Conservation (phyloP, 2,888 invertebrate genomes). For the Phyllotreta cruciferae region DNA sequence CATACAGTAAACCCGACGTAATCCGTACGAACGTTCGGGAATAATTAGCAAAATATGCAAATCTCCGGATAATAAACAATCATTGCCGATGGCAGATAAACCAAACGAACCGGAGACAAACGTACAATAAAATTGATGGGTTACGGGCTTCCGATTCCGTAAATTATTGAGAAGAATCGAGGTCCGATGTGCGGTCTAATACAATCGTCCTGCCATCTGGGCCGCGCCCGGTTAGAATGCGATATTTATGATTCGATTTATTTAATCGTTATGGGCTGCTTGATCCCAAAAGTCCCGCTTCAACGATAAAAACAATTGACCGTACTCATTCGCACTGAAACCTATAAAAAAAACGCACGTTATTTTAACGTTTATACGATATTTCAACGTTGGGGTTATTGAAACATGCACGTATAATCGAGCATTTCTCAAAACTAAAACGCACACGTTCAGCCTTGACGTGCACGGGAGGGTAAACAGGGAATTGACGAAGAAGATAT, state of each 20-base stretch:
- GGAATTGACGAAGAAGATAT: slow-evolving; percentile 19
- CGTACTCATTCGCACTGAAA: slow-evolving; percentile 11
- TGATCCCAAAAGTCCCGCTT: slow-evolving; percentile 10
- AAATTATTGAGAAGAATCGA: slow-evolving; percentile 27
- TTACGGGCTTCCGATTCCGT: slow-evolving; percentile 21
- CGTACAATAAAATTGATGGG: slow-evolving; percentile 21
- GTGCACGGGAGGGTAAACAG: slow-evolving; percentile 2
- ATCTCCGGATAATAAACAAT: slow-evolving; percentile 7
- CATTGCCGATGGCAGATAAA: slow-evolving; percentile 16
- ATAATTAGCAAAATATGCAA: slow-evolving; percentile 4
- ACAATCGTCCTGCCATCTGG: slow-evolving; percentile 20
- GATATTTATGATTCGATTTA: slow-evolving; percentile 26
- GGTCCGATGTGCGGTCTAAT: slow-evolving; percentile 24
- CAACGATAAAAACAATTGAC: slow-evolving; percentile 20
- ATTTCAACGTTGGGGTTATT: too few relatives aligned
- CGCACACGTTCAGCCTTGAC: too few relatives aligned
- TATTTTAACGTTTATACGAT: not conserved
- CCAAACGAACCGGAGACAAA: slow-evolving; percentile 15
- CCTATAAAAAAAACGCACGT: not conserved
- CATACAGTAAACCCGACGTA: not conserved
- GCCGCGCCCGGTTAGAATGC: slow-evolving; percentile 15
- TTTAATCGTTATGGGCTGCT: slow-evolving; percentile 24
- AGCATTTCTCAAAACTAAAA: too few relatives aligned
- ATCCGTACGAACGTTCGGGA: not conserved
- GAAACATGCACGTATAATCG: too few relatives aligned